Evolutionary conservation across 2,797 vertebrate genomes (phyloP).

Genomic region (Bovichtus variegatus): DNA sequence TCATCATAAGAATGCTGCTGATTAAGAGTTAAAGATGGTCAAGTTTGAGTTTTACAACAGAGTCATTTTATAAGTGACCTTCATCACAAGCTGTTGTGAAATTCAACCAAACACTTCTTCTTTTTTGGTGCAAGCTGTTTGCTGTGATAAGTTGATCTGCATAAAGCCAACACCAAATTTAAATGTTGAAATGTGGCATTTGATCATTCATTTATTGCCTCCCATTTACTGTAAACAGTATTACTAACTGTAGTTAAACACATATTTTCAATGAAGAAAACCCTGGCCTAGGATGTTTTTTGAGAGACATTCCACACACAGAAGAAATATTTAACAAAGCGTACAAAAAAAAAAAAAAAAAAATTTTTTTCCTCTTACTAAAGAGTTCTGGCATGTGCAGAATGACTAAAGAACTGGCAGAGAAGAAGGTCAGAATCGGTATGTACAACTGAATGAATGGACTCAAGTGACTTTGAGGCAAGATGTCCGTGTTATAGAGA

Average conservation of each 20-base stretch:
- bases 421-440: neutral
- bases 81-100: neutral
- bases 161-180: neutral
- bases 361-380: neutral
- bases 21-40: conserved; percentile 14
- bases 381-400: neutral
- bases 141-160: neutral
- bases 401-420: neutral
- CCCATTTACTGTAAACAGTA: neutral
- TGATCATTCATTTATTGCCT: neutral
- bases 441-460: neutral
- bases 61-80: too few species aligned
- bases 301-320: too few species aligned
- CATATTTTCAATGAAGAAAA: too few species aligned
- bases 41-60: too few species aligned
- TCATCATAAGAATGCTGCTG: conserved; percentile 13
- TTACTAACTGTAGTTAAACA: neutral
- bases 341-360: neutral
- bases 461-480: too few species aligned
- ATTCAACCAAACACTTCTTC: neutral
- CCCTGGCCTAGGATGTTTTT: too few species aligned
- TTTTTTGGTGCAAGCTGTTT: neutral
- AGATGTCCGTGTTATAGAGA: neutral
- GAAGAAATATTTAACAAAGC: neutral
- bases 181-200: neutral